Base-by-base conservation (phyloP, 2,888 invertebrate genomes). In the Epicampocera succincta region DNA sequence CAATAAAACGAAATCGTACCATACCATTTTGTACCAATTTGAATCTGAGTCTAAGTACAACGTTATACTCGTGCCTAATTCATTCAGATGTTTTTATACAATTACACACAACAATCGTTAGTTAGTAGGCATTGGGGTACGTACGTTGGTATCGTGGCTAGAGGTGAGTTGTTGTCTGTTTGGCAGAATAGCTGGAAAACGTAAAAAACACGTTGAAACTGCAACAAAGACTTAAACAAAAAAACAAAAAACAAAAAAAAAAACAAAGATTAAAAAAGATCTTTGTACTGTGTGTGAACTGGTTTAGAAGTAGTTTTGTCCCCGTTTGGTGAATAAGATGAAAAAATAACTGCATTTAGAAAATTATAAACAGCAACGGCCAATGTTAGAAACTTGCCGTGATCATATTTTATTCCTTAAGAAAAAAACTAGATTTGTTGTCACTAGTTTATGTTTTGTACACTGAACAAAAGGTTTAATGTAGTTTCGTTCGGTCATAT, bases 281-380 rank as follows among this genome's bases (percentile, higher is more conserved):
- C 82, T 82, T 82, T 82, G 78, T 61, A 66, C 78, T 71, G 60
- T 82, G 82, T 78, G 78, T 82, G 82, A 82, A 82, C 82, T 78
- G 82, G 82, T 82, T 82, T 78, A 82, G 78, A 78, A 78, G 82
- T 66, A 60, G 82, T 78, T 78, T 75, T 82, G 78, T 78, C 78
- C 82, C 74, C 74, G 54, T 78, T 82, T 78, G 82, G 78, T 58
- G 19, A 50, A 75, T 71, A 71, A 74, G 74, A 71, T 66, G 71
- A 74, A 71, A 75, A 82, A 65, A 71, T 82, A 82, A 82, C 82
- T 78, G 82, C 82, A 82, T 74, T 66, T 79, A 46, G 72, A 79
- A 69, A 76, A 72, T 68, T 63, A 68, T 73, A 68, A 63, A 58
- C 63, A 72, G 44, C 15, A 48, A 58, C 40, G 58, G 38, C 42